These are phyloP conservation scores for Dryadula phaetusa DNA, from an alignment of 2,888 invertebrate genomes.

Conservation along the genomic window DNA sequence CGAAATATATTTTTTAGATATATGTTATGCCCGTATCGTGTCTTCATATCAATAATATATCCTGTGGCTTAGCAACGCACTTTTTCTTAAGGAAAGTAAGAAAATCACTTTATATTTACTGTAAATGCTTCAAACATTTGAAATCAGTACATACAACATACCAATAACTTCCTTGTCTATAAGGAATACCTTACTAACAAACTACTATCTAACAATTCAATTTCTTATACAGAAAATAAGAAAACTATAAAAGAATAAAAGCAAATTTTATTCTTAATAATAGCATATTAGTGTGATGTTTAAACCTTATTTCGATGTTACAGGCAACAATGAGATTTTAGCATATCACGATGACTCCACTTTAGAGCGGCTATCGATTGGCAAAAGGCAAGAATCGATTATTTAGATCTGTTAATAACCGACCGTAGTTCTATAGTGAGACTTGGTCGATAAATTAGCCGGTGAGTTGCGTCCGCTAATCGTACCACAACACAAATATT, in stretches of 20 bases:
- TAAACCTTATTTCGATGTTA: conserved; percentile 30
- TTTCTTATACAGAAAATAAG: too few species aligned
- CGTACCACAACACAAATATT: conserved; percentile 83
- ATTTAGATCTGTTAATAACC: conserved; percentile 51
- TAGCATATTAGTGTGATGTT: conserved; percentile 18
- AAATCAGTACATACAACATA: too few species aligned
- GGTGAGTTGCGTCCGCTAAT: conserved; percentile 79
- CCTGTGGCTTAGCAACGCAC: too few species aligned
- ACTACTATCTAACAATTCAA: too few species aligned
- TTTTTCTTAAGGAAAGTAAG: too few species aligned
- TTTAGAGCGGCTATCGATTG: conserved; percentile 37
- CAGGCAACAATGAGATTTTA: conserved; percentile 33
- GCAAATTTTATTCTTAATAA: conserved; percentile 41
- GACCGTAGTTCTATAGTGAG: conserved; percentile 44
- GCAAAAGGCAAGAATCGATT: conserved; percentile 52
- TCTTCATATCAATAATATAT: too few species aligned
- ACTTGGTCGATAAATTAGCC: conserved; percentile 74
- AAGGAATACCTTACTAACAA: too few species aligned
- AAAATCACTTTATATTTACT: too few species aligned
- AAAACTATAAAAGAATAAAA: not conserved
- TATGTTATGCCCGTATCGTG: too few species aligned
- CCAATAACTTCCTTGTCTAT: too few species aligned
- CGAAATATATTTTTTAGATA: too few species aligned
- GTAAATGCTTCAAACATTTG: too few species aligned
- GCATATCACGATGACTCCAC: conserved; percentile 39